These are phyloP conservation scores for Megalurothrips usitatus DNA, from an alignment of 2,888 invertebrate genomes.

Conservation along the genomic window DNA sequence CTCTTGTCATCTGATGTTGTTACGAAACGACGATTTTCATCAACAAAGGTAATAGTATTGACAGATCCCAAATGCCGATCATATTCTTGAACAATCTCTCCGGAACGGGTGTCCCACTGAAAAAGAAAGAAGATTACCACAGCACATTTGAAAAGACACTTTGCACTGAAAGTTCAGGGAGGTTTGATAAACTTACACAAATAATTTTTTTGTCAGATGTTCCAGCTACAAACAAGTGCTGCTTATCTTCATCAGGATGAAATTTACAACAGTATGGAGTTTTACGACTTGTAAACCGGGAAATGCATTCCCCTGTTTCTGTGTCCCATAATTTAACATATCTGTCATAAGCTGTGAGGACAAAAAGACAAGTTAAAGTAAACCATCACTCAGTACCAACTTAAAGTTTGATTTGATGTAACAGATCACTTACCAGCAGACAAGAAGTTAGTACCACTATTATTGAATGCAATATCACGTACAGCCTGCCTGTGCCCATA, in stretches of 20 bases:
- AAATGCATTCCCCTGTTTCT: conserved; percentile 83
- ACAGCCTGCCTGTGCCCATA: conserved; percentile 96
- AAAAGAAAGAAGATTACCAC: conserved; percentile 41
- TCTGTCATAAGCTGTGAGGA: conserved; percentile 77
- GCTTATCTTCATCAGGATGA: conserved; percentile 95
- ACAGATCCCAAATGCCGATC: conserved; percentile 98
- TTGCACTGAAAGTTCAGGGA: conserved; percentile 25
- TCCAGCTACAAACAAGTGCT: conserved; percentile 95
- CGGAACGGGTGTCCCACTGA: conserved; percentile 93
- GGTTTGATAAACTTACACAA: conserved; percentile 68
- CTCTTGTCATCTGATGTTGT: conserved; percentile 99
- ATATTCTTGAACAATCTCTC: conserved; percentile 96
- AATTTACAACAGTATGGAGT: conserved; percentile 98
- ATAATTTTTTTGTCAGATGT: conserved; percentile 99
- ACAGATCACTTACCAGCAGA: conserved; percentile 70
- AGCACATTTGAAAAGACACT: conserved; percentile 27
- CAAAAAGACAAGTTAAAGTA: conserved; percentile 27
- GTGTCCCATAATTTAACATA: conserved; percentile 99
- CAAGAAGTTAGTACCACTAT: conserved; percentile 84
- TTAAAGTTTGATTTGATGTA: conserved; percentile 2
- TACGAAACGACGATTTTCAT: conserved; percentile 95
- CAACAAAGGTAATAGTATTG: conserved; percentile 98
- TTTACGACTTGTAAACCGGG: conserved; percentile 89
- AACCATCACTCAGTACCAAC: neutral
- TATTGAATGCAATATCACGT: conserved; percentile 92